These are phyloP conservation scores for Spatulosminthurus flaviceps DNA, from an alignment of 2,888 invertebrate genomes.

Conservation along the genomic window DNA sequence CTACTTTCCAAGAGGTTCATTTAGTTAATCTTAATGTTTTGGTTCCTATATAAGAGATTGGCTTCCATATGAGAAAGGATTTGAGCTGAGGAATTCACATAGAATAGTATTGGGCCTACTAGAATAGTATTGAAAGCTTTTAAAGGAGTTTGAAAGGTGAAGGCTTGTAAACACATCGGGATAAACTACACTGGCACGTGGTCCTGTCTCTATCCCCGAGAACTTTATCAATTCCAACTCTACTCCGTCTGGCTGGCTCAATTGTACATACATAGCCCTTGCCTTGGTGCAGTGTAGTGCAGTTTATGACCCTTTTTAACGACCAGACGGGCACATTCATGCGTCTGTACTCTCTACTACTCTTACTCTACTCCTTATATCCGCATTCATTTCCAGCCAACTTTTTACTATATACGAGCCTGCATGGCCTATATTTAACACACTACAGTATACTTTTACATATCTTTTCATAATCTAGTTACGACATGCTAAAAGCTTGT, in stretches of 20 bases:
- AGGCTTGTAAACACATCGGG: neutral
- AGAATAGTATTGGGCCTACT: too few species aligned
- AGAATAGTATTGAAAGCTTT: neutral
- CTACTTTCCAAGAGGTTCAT: too few species aligned
- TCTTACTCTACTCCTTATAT: too few species aligned
- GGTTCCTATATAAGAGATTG: too few species aligned
- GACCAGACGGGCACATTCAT: constrained; percentile 43
- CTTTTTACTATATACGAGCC: neutral
- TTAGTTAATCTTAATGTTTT: too few species aligned
- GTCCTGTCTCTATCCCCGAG: neutral
- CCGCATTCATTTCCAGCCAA: neutral
- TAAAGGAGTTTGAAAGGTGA: neutral
- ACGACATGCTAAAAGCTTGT: too few species aligned
- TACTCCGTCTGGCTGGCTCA: neutral
- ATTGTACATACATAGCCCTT: neutral
- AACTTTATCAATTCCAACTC: neutral
- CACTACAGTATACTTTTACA: too few species aligned
- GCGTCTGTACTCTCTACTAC: neutral
- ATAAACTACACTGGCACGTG: neutral
- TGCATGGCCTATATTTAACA: too few species aligned
- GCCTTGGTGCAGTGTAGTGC: constrained; percentile 36
- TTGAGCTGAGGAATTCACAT: too few species aligned
- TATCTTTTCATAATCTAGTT: too few species aligned
- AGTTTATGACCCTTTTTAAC: constrained; percentile 47
- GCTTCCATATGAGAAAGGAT: too few species aligned